Evolutionary conservation across 2,113 vertebrate genomes (phyloP).

Genomic region (Tor tambroides): DNA sequence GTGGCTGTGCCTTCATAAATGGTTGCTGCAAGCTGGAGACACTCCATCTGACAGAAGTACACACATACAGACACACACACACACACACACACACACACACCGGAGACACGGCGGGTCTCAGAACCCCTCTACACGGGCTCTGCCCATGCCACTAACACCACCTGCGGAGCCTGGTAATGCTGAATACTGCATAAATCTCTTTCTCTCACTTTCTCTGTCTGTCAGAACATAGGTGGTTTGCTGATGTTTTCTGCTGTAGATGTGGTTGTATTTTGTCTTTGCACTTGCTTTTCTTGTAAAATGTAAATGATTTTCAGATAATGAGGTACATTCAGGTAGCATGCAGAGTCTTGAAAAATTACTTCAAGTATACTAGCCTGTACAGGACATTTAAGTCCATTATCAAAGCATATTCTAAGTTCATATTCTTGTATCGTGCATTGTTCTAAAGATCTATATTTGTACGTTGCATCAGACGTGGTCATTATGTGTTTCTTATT

Average conservation of each 20-base stretch:
- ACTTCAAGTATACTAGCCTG: background rate
- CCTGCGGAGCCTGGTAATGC: constrained; percentile 76
- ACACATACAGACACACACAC: no score
- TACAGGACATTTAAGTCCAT: background rate
- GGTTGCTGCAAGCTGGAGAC: constrained; percentile 17
- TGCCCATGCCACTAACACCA: constrained; percentile 78
- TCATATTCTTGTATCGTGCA: background rate
- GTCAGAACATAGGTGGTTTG: background rate
- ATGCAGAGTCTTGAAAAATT: background rate
- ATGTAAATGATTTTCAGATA: background rate
- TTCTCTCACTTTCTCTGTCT: background rate
- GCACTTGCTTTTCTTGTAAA: background rate
- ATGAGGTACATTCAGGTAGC: background rate
- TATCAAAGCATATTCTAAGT: background rate
- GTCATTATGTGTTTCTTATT: background rate
- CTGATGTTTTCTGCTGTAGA: background rate
- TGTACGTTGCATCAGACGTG: background rate
- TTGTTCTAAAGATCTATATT: background rate
- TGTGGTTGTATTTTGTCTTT: background rate
- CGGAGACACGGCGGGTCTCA: constrained; percentile 64
- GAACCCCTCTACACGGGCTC: constrained; percentile 58
- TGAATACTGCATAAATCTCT: constrained; percentile 36
- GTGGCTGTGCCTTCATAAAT: constrained; percentile 38
- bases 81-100: no score
- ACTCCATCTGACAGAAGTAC: constrained; percentile 26